phyloP scores from a whole-genome alignment of 2,888 invertebrate genomes.

The Drosophila kanekoi region DNA sequence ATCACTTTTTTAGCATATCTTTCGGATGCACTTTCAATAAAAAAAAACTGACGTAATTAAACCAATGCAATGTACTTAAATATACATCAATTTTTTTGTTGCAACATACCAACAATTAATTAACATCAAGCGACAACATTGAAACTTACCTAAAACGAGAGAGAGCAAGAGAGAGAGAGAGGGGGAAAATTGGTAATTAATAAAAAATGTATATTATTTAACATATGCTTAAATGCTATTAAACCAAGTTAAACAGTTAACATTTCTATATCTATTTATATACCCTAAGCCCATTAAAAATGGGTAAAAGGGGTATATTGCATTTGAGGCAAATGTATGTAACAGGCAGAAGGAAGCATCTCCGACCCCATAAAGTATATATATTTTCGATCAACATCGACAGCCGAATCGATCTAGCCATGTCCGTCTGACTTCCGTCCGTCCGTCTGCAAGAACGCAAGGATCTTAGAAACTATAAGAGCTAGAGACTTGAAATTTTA shows the following conservation, averaged over 20 bases:
- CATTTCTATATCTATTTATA: conserved; percentile 1
- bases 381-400: too few relatives aligned
- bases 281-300: too few relatives aligned
- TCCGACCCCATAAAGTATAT: too few relatives aligned
- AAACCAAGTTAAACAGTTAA: conserved; percentile 14
- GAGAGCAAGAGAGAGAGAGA: conserved; percentile 44
- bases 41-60: conserved; percentile 2
- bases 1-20: too few relatives aligned
- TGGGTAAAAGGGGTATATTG: too few relatives aligned
- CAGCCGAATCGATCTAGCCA: too few relatives aligned
- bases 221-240: conserved; percentile 12
- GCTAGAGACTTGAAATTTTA: too few relatives aligned
- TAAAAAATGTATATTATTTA: conserved; percentile 13
- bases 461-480: too few relatives aligned
- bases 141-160: conserved; percentile 69
- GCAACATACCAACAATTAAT: conserved; percentile 61
- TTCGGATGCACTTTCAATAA: not conserved
- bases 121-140: conserved; percentile 8
- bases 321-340: too few relatives aligned
- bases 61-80: conserved; percentile 8
- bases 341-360: too few relatives aligned
- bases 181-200: conserved; percentile 23
- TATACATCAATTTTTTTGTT: conserved; percentile 9
- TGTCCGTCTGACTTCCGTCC: too few relatives aligned
- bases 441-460: too few relatives aligned